These are phyloP conservation scores for Anoplolepis gracilipes DNA, from an alignment of 1,140 invertebrate genomes.

Conservation along the genomic window DNA sequence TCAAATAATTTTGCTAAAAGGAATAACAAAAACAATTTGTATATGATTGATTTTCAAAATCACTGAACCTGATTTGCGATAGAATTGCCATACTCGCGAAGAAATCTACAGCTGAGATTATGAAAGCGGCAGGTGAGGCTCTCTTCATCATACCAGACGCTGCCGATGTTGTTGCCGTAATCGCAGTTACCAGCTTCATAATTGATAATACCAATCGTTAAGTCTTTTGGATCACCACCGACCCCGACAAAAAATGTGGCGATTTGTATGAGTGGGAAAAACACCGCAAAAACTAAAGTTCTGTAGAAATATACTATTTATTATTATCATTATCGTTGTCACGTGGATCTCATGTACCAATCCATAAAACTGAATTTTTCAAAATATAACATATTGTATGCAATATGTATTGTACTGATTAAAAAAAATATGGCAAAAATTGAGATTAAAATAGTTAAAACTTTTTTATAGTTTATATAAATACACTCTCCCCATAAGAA, in stretches of 20 bases:
- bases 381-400: background rate
- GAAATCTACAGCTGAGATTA: slow-evolving; percentile 87
- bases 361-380: background rate
- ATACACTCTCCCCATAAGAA: background rate
- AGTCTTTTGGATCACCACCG: slow-evolving; percentile 91
- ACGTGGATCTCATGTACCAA: background rate
- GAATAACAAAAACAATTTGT: background rate
- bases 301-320: slow-evolving; percentile 84
- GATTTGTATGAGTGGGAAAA: slow-evolving; percentile 94
- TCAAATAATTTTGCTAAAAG: background rate
- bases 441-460: background rate
- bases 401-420: background rate
- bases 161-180: slow-evolving; percentile 79
- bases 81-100: slow-evolving; percentile 84
- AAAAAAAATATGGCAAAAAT: background rate
- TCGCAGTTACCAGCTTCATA: slow-evolving; percentile 87
- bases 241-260: slow-evolving; percentile 93
- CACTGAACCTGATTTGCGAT: slow-evolving; percentile 83
- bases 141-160: slow-evolving; percentile 69
- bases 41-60: background rate
- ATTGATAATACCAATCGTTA: slow-evolving; percentile 92
- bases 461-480: background rate
- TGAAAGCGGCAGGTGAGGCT: slow-evolving; percentile 84
- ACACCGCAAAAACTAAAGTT: slow-evolving; percentile 91
- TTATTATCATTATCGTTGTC: background rate